Evolutionary conservation across 2,113 vertebrate genomes (phyloP).

Genomic region (Accipiter virgatus): DNA sequence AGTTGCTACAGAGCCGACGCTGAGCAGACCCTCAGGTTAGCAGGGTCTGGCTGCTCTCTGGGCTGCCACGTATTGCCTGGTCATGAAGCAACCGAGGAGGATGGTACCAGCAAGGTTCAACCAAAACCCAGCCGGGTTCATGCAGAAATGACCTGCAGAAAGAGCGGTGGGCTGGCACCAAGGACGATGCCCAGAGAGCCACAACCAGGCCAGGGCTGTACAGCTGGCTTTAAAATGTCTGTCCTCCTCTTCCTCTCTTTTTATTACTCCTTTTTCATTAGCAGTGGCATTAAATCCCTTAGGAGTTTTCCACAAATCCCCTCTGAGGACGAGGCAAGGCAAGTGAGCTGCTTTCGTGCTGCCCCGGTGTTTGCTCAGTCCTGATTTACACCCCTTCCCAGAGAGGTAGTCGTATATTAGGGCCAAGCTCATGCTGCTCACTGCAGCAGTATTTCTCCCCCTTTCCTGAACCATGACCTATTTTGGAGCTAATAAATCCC

Average conservation of each 20-base stretch:
- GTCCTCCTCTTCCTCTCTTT: background rate
- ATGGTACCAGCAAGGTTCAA: background rate
- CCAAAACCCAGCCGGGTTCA: background rate
- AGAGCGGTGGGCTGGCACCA: background rate
- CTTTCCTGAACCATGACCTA: background rate
- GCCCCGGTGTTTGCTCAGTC: background rate
- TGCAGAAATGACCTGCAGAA: background rate
- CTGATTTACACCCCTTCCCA: background rate
- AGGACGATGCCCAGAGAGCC: background rate
- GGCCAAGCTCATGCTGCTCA: background rate
- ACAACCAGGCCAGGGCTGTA: background rate
- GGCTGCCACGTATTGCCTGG: accelerated
- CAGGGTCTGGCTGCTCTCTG: accelerated
- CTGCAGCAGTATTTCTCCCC: background rate
- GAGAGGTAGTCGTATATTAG: background rate
- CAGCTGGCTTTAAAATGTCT: background rate
- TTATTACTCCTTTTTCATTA: background rate
- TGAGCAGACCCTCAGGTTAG: background rate
- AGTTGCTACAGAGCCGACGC: background rate
- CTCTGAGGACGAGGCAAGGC: background rate
- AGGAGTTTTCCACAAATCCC: background rate
- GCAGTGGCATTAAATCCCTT: background rate
- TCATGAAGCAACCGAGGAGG: background rate
- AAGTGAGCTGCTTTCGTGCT: background rate
- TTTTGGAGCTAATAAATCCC: background rate